These are phyloP conservation scores for Ferrisia virgata DNA, from an alignment of 2,888 invertebrate species.

Conservation along the genomic window DNA sequence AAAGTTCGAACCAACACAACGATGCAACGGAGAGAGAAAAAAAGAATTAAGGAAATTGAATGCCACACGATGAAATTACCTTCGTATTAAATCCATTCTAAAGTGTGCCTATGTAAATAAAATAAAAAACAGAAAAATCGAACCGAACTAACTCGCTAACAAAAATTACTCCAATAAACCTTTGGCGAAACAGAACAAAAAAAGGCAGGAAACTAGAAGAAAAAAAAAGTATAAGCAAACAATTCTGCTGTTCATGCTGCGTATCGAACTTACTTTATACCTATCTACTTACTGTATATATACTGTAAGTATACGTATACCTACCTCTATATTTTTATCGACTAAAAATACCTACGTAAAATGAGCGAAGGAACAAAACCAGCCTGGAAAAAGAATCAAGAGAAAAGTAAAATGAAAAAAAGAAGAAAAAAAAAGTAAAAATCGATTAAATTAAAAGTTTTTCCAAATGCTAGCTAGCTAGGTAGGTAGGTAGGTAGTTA, in stretches of 20 bases:
- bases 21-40: too few species aligned
- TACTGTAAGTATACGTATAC: not conserved
- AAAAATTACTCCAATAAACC: not conserved
- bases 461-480: not conserved
- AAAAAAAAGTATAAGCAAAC: not conserved
- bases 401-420: not conserved
- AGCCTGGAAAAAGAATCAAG: not conserved
- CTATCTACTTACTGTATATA: not conserved
- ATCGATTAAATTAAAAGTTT: conserved; percentile 17
- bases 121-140: not conserved
- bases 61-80: too few species aligned
- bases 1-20: too few species aligned
- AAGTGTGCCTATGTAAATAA: too few species aligned
- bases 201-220: not conserved
- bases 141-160: not conserved
- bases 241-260: not conserved
- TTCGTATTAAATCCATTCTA: too few species aligned
- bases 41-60: too few species aligned
- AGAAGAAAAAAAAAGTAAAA: not conserved
- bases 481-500: too few species aligned
- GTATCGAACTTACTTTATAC: conserved; percentile 22
- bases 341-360: not conserved
- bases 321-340: too few species aligned
- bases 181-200: not conserved
- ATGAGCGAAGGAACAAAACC: not conserved